phyloP scores from a whole-genome alignment of 2,888 invertebrate genomes.

The Hypselothyrea guttata region DNA sequence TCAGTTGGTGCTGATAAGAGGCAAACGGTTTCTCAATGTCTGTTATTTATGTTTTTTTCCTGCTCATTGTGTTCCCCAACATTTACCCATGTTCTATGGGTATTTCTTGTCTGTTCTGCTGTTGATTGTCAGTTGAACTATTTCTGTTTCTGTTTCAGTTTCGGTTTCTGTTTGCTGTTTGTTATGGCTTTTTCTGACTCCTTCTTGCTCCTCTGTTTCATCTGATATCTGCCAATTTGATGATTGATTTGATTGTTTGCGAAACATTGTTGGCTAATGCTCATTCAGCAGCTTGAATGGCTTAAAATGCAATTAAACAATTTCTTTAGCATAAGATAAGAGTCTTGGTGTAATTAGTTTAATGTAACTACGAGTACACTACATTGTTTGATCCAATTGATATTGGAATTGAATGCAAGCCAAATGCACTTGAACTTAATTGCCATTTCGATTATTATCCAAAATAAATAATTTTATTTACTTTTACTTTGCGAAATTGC shows the following conservation, averaged over 20 bases:
- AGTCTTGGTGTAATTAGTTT: background rate
- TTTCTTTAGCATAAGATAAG: background rate
- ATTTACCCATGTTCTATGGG: slow-evolving; percentile 10
- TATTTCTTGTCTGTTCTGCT: slow-evolving; percentile 12
- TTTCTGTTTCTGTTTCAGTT: slow-evolving; percentile 12
- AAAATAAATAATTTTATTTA: no score
- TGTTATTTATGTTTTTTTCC: slow-evolving; percentile 1
- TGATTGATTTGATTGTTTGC: slow-evolving; percentile 35
- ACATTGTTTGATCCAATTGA: no score
- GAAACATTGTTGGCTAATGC: slow-evolving; percentile 1
- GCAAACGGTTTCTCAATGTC: slow-evolving; percentile 22
- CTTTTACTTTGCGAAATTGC: no score
- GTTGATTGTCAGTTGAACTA: slow-evolving; percentile 19
- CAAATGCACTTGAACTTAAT: no score
- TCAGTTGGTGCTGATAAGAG: slow-evolving; percentile 36
- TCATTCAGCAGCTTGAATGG: slow-evolving; percentile 22
- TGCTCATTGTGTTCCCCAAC: slow-evolving; percentile 1
- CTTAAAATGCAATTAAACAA: slow-evolving; percentile 48
- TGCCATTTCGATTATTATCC: no score
- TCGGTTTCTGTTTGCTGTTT: slow-evolving; percentile 4
- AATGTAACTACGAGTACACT: slow-evolving; percentile 9
- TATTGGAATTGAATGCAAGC: no score
- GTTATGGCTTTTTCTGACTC: slow-evolving; percentile 8
- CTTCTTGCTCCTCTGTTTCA: background rate
- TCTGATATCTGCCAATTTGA: slow-evolving; percentile 18